Conservation (phyloP, 2,888 invertebrate species). For the Nasonia oneida region DNA sequence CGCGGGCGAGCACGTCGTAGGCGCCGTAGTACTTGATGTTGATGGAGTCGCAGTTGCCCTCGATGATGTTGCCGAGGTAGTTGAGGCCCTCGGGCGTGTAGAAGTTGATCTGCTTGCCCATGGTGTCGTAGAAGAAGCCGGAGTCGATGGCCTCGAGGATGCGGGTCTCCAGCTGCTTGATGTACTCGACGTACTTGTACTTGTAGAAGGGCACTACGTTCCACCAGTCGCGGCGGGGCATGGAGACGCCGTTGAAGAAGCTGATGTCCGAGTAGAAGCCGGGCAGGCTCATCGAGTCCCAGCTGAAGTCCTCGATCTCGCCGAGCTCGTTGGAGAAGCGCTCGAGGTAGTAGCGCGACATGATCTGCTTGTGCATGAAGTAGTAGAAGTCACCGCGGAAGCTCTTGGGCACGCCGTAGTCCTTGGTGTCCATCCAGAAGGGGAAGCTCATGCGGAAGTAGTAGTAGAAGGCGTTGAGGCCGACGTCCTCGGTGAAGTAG, state of each 20-base stretch:
- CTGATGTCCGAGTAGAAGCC: slow-evolving; percentile 84
- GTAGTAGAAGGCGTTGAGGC: slow-evolving; percentile 85
- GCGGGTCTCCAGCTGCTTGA: slow-evolving; percentile 71
- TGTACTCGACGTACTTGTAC: slow-evolving; percentile 71
- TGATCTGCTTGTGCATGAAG: slow-evolving; percentile 84
- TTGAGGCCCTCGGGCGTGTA: slow-evolving; percentile 80
- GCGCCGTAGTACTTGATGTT: slow-evolving; percentile 81
- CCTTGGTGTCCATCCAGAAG: slow-evolving; percentile 84
- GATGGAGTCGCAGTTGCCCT: slow-evolving; percentile 80
- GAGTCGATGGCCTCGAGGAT: slow-evolving; percentile 74
- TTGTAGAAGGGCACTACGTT: slow-evolving; percentile 75
- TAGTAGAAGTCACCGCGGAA: slow-evolving; percentile 85
- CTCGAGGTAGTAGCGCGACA: slow-evolving; percentile 86
- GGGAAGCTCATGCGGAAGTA: slow-evolving; percentile 85
- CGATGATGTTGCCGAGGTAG: slow-evolving; percentile 81
- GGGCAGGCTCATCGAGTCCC: slow-evolving; percentile 80
- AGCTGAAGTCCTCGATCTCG: slow-evolving; percentile 82
- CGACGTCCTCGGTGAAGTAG: slow-evolving; percentile 87
- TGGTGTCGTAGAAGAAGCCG: slow-evolving; percentile 70
- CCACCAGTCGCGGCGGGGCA: slow-evolving; percentile 81
- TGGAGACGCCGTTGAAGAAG: slow-evolving; percentile 83
- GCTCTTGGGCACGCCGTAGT: slow-evolving; percentile 80
- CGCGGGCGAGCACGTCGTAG: slow-evolving; percentile 81
- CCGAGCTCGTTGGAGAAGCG: slow-evolving; percentile 84
- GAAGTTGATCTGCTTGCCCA: slow-evolving; percentile 73